These are phyloP conservation scores for Barypeithes pellucidus DNA, from an alignment of 2,888 invertebrate genomes.

Conservation along the genomic window DNA sequence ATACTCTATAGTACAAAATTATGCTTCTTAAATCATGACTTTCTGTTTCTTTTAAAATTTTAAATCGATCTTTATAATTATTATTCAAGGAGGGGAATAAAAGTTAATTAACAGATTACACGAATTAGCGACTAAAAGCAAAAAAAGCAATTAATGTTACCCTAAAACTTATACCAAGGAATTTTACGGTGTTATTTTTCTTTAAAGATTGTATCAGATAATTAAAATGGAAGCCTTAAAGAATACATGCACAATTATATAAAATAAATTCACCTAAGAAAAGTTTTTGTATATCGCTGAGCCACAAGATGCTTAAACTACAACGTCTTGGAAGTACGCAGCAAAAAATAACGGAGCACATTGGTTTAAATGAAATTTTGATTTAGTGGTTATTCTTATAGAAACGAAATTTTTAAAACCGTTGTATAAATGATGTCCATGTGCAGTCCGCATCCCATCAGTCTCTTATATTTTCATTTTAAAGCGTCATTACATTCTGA, in stretches of 20 bases:
- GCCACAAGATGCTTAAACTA: too few relatives aligned
- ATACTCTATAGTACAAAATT: not conserved
- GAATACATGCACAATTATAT: not conserved
- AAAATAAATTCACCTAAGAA: not conserved
- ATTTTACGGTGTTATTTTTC: not conserved
- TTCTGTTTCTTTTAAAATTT: not conserved
- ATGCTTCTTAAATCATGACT: not conserved
- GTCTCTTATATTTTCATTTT: constrained; percentile 2
- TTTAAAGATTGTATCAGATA: constrained; percentile 4
- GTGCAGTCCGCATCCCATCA: constrained; percentile 6
- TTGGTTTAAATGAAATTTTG: too few relatives aligned
- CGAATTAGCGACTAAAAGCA: not conserved
- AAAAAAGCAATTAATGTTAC: constrained; percentile 4
- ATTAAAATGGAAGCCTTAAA: not conserved
- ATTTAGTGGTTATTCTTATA: too few relatives aligned
- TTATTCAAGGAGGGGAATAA: constrained; percentile 10
- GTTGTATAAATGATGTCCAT: not conserved
- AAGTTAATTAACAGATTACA: constrained; percentile 25
- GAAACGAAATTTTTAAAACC: not conserved
- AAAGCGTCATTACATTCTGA: constrained; percentile 19
- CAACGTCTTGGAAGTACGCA: too few relatives aligned
- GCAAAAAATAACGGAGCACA: too few relatives aligned
- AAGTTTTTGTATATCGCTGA: too few relatives aligned
- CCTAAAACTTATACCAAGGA: not conserved
- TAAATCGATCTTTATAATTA: constrained; percentile 14